A percentile compares a stretch with the other conserved stretches of the same genome.
Conservation (phyloP, 2,888 invertebrate species). For the Drosophila neutralis region DNA sequence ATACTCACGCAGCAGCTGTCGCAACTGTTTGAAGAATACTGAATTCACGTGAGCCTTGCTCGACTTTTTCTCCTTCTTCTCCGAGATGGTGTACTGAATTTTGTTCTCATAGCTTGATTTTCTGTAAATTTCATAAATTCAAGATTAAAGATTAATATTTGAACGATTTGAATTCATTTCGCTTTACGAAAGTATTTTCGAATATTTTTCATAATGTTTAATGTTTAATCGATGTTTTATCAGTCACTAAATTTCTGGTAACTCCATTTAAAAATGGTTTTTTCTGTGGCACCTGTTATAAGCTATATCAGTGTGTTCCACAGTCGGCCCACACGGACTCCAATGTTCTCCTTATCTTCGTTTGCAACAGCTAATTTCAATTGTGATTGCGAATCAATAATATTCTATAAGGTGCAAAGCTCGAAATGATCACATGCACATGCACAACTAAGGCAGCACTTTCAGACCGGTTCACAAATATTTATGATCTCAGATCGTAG, state of each 20-base stretch:
- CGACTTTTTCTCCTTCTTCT: constrained; percentile 87
- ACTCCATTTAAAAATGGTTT: neutral
- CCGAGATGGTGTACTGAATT: constrained; percentile 92
- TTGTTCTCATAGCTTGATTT: constrained; percentile 88
- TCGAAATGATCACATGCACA: neutral
- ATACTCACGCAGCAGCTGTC: constrained; percentile 86
- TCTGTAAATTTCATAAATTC: constrained; percentile 81
- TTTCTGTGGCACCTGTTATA: neutral
- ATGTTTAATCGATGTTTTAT: neutral
- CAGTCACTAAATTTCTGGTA: neutral
- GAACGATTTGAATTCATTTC: neutral
- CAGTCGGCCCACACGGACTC: neutral
- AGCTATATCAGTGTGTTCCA: neutral
- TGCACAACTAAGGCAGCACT: neutral
- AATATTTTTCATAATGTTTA: neutral
- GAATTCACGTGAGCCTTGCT: constrained; percentile 91
- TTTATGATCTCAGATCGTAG: neutral
- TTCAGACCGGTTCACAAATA: neutral
- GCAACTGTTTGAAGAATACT: constrained; percentile 90
- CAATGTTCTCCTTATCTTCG: neutral
- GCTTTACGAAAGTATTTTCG: neutral
- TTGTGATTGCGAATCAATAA: neutral
- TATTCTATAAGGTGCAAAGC: neutral
- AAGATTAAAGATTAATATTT: neutral
- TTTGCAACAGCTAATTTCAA: neutral